phyloP scores from a whole-genome alignment of 2,797 vertebrate species.

The Moxostoma hubbsi region DNA sequence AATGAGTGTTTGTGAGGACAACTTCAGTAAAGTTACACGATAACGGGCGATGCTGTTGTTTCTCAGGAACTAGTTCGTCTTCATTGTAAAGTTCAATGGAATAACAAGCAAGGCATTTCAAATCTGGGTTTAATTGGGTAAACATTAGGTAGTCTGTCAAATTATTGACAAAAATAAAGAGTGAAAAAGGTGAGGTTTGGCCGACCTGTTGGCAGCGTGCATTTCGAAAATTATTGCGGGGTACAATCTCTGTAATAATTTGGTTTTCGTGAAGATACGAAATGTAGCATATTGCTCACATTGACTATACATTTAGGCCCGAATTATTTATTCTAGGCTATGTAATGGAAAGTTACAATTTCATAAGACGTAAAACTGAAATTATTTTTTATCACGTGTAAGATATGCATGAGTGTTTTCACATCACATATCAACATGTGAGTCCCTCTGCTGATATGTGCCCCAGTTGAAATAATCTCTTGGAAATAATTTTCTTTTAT shows the following conservation, averaged over 20 bases:
- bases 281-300: neutral
- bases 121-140: too few species aligned
- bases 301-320: neutral
- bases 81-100: neutral
- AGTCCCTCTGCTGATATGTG: neutral
- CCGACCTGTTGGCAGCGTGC: neutral
- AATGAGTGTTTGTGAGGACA: neutral
- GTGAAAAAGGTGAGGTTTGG: neutral
- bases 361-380: neutral
- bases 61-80: too few species aligned
- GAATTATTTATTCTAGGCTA: neutral
- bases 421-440: conserved; percentile 22
- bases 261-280: conserved; percentile 26
- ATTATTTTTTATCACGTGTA: neutral
- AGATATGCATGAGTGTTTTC: neutral
- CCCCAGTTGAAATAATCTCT: conserved; percentile 19
- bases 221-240: neutral
- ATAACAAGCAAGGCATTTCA: neutral
- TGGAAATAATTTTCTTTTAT: conserved; percentile 8
- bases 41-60: conserved; percentile 10
- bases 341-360: neutral
- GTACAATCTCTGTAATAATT: conserved; percentile 27
- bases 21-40: neutral
- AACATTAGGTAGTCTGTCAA: neutral
- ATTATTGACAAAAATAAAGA: neutral